Evolutionary conservation across 2,113 vertebrate species (phyloP).

Genomic region (Oreochromis niloticus): DNA sequence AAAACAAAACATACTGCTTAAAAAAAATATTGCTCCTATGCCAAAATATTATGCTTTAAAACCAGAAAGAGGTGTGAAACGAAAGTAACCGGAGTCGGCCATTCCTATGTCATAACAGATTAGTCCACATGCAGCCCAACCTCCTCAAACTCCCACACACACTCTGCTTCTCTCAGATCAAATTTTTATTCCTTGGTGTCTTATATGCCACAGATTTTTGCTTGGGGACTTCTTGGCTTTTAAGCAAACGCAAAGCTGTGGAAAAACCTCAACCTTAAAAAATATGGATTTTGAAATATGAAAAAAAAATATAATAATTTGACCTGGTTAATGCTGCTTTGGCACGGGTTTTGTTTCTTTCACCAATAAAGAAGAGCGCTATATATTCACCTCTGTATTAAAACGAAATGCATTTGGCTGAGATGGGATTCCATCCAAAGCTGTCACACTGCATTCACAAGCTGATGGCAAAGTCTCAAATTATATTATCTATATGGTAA

Average conservation of each 20-base stretch:
- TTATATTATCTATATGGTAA: constrained; percentile 2
- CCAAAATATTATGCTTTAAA: not conserved
- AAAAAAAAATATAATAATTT: not conserved
- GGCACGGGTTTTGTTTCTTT: not conserved
- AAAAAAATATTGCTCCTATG: not conserved
- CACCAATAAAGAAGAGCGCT: not conserved
- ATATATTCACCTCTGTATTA: not conserved
- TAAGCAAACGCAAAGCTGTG: not conserved
- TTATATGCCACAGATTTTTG: constrained; percentile 9
- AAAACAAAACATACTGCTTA: not conserved
- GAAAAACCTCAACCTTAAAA: not conserved
- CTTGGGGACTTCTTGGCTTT: constrained; percentile 3
- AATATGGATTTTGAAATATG: not conserved
- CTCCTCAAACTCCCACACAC: constrained; percentile 36
- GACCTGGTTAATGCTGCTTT: not conserved
- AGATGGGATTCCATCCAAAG: not conserved
- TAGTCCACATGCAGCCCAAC: constrained; percentile 21
- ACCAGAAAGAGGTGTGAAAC: constrained; percentile 10
- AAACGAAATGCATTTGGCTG: not conserved
- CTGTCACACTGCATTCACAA: not conserved
- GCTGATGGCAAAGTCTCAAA: not conserved
- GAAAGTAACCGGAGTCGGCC: constrained; percentile 15
- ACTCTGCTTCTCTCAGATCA: constrained; percentile 37
- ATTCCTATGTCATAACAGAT: constrained; percentile 38
- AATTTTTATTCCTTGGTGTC: constrained; percentile 10